Evolutionary conservation across 2,113 vertebrate genomes (phyloP).

Genomic region (Corydoras maculifer): DNA sequence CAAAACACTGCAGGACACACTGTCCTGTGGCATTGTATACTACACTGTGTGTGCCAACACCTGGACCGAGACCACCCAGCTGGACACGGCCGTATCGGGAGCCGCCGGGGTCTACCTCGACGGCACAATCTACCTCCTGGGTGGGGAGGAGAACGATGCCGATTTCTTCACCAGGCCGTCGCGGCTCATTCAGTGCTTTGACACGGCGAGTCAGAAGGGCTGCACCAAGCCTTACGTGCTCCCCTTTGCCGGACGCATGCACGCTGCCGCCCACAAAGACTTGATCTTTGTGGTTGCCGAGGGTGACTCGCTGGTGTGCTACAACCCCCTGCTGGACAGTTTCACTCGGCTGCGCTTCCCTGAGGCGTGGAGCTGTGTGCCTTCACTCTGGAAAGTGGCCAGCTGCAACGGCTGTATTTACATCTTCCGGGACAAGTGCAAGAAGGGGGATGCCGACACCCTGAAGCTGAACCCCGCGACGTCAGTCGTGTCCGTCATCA

Average conservation of each 20-base stretch:
- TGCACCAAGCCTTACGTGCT: conserved; percentile 88
- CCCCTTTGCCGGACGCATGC: conserved; percentile 92
- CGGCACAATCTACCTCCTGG: conserved; percentile 90
- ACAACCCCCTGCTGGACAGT: conserved; percentile 92
- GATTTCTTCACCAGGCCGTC: conserved; percentile 98
- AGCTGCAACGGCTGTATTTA: conserved; percentile 97
- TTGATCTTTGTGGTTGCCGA: conserved; percentile 93
- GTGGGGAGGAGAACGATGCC: conserved; percentile 94
- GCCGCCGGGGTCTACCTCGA: conserved; percentile 91
- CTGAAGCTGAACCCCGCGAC: conserved; percentile 96
- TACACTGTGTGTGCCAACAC: conserved; percentile 92
- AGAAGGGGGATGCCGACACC: conserved; percentile 92
- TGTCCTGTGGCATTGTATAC: conserved; percentile 92
- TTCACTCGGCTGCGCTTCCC: conserved; percentile 94
- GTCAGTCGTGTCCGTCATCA: conserved; percentile 87
- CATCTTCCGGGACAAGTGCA: conserved; percentile 92
- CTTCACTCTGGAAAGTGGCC: conserved; percentile 95
- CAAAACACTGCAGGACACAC: conserved; percentile 91
- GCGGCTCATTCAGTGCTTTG: conserved; percentile 94
- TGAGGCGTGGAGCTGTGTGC: conserved; percentile 89
- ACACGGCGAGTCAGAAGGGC: conserved; percentile 85
- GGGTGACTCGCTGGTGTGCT: conserved; percentile 90
- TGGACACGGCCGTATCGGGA: conserved; percentile 90
- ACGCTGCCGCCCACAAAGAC: conserved; percentile 92
- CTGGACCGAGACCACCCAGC: conserved; percentile 90